Base-by-base conservation (phyloP, 2,888 invertebrate species). In the Oxyteleia sp. region DNA sequence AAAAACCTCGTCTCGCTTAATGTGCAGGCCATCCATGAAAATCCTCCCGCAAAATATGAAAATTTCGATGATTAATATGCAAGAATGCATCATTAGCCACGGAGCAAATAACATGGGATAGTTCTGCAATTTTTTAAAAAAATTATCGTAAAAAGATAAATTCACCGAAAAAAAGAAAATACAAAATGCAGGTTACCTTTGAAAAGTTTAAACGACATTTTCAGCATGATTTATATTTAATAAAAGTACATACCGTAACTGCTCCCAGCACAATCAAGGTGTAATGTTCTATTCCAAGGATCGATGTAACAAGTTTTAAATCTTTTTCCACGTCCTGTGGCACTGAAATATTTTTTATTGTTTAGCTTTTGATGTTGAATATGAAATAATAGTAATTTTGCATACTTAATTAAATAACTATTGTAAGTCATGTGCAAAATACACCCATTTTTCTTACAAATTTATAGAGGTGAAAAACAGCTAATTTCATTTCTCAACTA, bases 281-380 rank as follows among this genome's bases (percentile, higher is more conserved):
- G 74, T 92, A 93, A 84, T 93, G 93, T 49, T 93, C 93, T 32
- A 93, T 92, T 61, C 91, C 91, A n/a, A 93, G 88, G 29, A 93
- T 92, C 11, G 92, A 92, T 8, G 90, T 92, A 89, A 93, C 93
- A 47, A 93, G 84, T 71, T 92, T 93, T 13, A 93, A 81, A 74
- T 93, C 93, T 41, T 92, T 90, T 66, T 92, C 91, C 2, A 92
- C 87, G 15, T 90, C 88, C 8, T 84, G n/a, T 2, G 92, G 88
- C 13, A 92, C 91, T 92, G 78, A 53, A 63, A 68, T n/a, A n/a
- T n/a, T n/a, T n/a, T n/a, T n/a, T n/a, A n/a, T n/a, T n/a, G n/a
- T n/a, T n/a, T n/a, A n/a, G n/a, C n/a, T n/a, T n/a, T n/a, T n/a
- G n/a, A n/a, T n/a, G n/a, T n/a, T n/a, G n/a, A n/a, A n/a, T n/a